Conservation (phyloP, 2,888 invertebrate species). For the Ariolimax columbianus region DNA sequence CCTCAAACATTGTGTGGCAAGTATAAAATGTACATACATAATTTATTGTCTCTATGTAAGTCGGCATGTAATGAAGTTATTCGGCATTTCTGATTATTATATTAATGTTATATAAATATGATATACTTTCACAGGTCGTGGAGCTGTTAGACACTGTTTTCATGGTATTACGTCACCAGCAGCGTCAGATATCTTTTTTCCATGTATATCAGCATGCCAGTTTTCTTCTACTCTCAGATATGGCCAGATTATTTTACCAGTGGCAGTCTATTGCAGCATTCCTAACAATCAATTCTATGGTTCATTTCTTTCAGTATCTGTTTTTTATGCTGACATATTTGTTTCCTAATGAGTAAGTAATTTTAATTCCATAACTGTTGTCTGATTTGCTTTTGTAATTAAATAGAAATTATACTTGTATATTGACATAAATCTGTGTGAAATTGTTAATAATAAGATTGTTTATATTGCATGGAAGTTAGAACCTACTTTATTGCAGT, state of each 20-base stretch:
- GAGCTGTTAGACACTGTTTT: slow-evolving; percentile 78
- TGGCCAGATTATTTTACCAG: slow-evolving; percentile 65
- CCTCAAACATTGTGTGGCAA: no score
- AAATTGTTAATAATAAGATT: no score
- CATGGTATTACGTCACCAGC: slow-evolving; percentile 76
- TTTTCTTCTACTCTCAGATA: slow-evolving; percentile 76
- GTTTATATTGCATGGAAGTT: no score
- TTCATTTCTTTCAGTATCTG: slow-evolving; percentile 74
- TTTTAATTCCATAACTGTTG: background rate
- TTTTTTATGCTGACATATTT: slow-evolving; percentile 74
- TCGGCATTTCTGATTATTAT: no score
- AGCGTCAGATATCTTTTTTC: slow-evolving; percentile 75
- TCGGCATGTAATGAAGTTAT: no score
- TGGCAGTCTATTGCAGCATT: slow-evolving; percentile 74
- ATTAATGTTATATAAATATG: background rate
- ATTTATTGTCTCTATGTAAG: no score
- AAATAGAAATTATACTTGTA: background rate
- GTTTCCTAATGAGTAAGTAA: slow-evolving; percentile 58
- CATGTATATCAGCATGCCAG: slow-evolving; percentile 77
- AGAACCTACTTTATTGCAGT: no score
- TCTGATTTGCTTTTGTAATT: background rate
- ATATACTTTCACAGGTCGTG: slow-evolving; percentile 41
- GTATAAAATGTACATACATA: no score
- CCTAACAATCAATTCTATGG: slow-evolving; percentile 73
- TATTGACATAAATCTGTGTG: no score